Evolutionary conservation across 1,140 invertebrate species (phyloP), one percentile per base, ranked within the genome.

Genomic region (Drosophila gunungcola): DNA sequence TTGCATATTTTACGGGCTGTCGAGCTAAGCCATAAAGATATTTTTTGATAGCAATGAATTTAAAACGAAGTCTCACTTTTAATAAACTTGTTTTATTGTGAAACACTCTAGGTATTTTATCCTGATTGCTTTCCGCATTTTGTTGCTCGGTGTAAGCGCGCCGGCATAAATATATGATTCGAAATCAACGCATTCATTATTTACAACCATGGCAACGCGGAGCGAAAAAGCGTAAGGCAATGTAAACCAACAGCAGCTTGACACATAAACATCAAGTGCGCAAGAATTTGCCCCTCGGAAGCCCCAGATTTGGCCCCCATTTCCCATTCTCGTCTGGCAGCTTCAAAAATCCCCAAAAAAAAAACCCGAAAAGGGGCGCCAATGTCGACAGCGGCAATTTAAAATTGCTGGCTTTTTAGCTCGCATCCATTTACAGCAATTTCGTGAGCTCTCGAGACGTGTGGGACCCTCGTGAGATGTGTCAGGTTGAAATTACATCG

Each of bases 391-490:
- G 83, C 67, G 72, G 84, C 83, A 88, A 88, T 88, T 88, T 88
- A 89, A 88, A 88, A 89, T 89, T 83, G 84, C 84, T 83, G 84
- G 84, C 84, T 89, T 88, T 88, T 88, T 88, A 88, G 89, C 84
- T 88, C 84, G 84, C 84, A 89, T 88, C 84, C 84, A 88, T 88
- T 88, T 88, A 88, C 84, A 90, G 84, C 84, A 89, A 84, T 88
- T 90, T 90, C 65, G 80, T 51, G 80, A 70, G 80, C 73, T 68
- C 51, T 61, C 64, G 56, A 72, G 64, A 60, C 75, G 74, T 77
- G 70, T 70, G 74, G 69, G 70, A 63, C 80, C 70, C 80, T 69
- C 69, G 79, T 80, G 58, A 74, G 68, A 90, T 74, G 84, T 90
- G 84, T 84, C 85, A 85, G 85, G 82, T 90, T 90, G 80, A 80